phyloP scores from a whole-genome alignment of 2,888 invertebrate species.

The Lithodes maja region DNA sequence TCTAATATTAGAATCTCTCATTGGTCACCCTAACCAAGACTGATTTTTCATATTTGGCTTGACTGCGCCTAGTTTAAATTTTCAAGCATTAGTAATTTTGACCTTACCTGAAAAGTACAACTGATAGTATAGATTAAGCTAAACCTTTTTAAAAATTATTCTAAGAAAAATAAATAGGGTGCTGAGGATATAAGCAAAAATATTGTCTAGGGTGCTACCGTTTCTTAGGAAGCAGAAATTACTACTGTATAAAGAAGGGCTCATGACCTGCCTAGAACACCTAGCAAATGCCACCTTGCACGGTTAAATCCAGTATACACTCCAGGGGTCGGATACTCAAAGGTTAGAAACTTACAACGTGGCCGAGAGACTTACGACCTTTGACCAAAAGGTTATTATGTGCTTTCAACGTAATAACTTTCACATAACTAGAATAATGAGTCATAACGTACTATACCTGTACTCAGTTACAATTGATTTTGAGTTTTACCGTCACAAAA shows the following conservation, averaged over 20 bases:
- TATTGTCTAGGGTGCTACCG: slow-evolving; percentile 62
- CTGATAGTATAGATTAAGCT: slow-evolving; percentile 65
- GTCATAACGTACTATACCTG: no score
- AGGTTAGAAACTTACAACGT: no score
- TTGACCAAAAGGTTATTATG: no score
- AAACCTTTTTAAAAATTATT: slow-evolving; percentile 50
- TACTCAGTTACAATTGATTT: no score
- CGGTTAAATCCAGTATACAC: neutral
- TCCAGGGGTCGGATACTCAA: neutral
- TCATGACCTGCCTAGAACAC: slow-evolving; percentile 61
- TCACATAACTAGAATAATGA: no score
- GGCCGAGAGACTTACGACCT: no score
- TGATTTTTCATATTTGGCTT: slow-evolving; percentile 31
- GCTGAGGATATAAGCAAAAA: slow-evolving; percentile 54
- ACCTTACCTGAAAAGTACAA: slow-evolving; percentile 68
- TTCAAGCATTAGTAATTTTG: slow-evolving; percentile 60
- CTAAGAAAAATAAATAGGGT: slow-evolving; percentile 61
- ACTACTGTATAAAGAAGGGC: slow-evolving; percentile 62
- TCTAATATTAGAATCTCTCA: slow-evolving; percentile 49
- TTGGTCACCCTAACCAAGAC: slow-evolving; percentile 53
- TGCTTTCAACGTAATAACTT: no score
- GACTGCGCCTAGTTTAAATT: slow-evolving; percentile 41
- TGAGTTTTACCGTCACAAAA: no score
- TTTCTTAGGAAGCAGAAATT: slow-evolving; percentile 16
- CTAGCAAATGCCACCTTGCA: slow-evolving; percentile 6